Evolutionary conservation across 2,888 invertebrate genomes (phyloP), one percentile per base, ranked within the genome.

Genomic region (Venusia cambrica): DNA sequence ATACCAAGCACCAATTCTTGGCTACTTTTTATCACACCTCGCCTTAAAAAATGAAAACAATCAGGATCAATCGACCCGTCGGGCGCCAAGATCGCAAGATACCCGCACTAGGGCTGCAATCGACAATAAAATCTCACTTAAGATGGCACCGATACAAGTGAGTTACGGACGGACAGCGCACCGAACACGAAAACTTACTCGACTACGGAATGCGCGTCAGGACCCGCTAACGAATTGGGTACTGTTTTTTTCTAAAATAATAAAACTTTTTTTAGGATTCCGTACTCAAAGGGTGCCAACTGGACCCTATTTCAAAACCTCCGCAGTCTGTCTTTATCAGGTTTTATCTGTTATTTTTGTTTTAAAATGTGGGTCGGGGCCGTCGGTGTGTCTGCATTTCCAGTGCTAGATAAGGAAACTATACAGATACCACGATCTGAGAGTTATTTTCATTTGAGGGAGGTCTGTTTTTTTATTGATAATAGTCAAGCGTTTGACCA

Each of bases 81-180:
- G 69, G 81, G 83, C 83, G 85, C 83, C 84, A 81, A 85, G 85
- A 87, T 87, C 84, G 85, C 85, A 73, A 84, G 85, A 87, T 87
- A 87, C 66, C 72, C 71, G 63, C 73, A 59, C 81, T 81, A 84
- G 85, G 81, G 83, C 85, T 84, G 81, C 83, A 87, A 87, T 87
- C 85, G 84, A 75, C 85, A 84, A 85, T 87, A 85, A 87, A 85
- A 85, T 87, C 85, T 87, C 85, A 83, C 83, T 85, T 84, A 83
- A 87, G 87, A 87, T 87, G 80, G 85, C 72, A 75, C 69, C 79
- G 87, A 87, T 87, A 87, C 64, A 70, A 42, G 76, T 87, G 87
- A 87, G 79, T 83, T 87, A 87, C 84, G 84, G 80, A 75, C 84
- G 75, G 75, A 67, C 79, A 70, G 57, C 67, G 54, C 68, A 51